A percentile compares a stretch with the other conserved stretches of the same genome.
phyloP scores from a whole-genome alignment of 2,797 vertebrate genomes.

The Rousettus madagascariensis region DNA sequence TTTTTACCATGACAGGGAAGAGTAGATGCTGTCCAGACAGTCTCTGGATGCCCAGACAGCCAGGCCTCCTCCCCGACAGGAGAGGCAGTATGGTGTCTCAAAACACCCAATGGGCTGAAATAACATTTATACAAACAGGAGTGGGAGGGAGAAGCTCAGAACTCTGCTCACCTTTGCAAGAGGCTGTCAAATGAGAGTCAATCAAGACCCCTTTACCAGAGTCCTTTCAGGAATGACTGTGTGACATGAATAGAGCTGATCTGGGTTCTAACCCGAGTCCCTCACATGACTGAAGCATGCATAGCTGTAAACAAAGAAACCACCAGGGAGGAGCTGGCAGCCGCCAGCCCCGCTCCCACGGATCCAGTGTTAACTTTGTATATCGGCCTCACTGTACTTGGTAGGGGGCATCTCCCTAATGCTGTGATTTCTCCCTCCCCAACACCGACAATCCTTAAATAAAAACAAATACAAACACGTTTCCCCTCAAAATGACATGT shows the following conservation, averaged over 20 bases:
- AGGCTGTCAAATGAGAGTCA: background rate
- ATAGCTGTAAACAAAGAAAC: background rate
- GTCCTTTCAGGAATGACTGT: background rate
- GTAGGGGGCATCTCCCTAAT: background rate
- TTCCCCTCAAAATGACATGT: background rate
- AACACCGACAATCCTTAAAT: background rate
- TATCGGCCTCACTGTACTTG: fast-evolving
- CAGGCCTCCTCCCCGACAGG: background rate
- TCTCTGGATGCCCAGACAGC: background rate
- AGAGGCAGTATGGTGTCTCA: background rate
- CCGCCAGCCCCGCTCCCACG: background rate
- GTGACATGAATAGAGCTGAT: fast-evolving
- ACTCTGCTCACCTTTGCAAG: background rate
- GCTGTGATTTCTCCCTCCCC: background rate
- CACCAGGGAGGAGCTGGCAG: fast-evolving
- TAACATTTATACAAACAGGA: background rate
- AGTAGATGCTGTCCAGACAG: background rate
- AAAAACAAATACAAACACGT: background rate
- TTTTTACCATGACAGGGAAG: background rate
- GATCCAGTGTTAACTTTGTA: background rate
- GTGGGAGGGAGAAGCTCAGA: background rate
- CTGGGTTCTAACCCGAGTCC: background rate
- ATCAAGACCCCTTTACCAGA: background rate
- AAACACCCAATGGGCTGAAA: background rate
- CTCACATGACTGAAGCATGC: fast-evolving